Evolutionary conservation across 2,113 vertebrate species (phyloP).

Genomic region (Nannobrachium achirus): DNA sequence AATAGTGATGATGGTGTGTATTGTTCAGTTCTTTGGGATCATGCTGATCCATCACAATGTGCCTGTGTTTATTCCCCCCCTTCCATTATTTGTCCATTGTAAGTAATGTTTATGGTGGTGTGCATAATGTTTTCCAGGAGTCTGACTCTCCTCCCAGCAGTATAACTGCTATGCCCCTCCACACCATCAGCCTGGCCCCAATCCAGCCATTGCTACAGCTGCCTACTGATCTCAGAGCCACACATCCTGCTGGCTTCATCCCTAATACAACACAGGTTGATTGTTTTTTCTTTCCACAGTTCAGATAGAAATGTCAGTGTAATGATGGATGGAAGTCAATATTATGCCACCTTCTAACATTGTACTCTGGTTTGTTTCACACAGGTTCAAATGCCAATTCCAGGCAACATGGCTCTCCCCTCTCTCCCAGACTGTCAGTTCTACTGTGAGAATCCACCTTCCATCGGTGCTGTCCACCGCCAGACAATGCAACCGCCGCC

Average conservation of each 20-base stretch:
- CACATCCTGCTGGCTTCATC: constrained; percentile 82
- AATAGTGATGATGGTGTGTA: too few species aligned
- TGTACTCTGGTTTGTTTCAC: too few species aligned
- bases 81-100: too few species aligned
- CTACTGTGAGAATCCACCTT: constrained; percentile 69
- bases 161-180: constrained; percentile 80
- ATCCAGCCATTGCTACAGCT: constrained; percentile 84
- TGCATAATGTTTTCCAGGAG: constrained; percentile 78
- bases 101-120: constrained; percentile 11
- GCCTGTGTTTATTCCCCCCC: too few species aligned
- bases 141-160: constrained; percentile 87
- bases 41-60: too few species aligned
- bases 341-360: background rate
- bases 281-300: background rate
- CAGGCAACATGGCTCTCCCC: constrained; percentile 60
- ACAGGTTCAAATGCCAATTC: constrained; percentile 68
- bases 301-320: too few species aligned
- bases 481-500: constrained; percentile 50
- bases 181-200: constrained; percentile 80
- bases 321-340: background rate
- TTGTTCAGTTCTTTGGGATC: too few species aligned
- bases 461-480: constrained; percentile 71
- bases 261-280: constrained; percentile 85
- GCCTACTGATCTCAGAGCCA: constrained; percentile 78
- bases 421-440: constrained; percentile 75